These are phyloP conservation scores for Momotus momota DNA, from an alignment of 2,797 vertebrate species.

Conservation along the genomic window DNA sequence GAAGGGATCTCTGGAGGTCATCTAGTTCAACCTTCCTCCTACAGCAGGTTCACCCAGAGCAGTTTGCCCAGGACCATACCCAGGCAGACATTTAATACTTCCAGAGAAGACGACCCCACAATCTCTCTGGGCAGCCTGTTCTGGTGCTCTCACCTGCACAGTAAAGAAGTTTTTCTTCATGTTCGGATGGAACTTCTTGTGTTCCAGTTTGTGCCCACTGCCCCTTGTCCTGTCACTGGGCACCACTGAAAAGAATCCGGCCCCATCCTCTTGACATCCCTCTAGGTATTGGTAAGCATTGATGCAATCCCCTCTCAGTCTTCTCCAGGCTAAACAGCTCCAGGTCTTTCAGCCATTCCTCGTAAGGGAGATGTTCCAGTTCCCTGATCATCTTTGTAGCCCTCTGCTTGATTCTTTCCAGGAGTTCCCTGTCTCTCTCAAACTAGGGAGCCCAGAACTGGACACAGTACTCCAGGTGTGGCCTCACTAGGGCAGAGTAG, in stretches of 20 bases:
- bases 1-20: background rate
- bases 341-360: background rate
- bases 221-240: background rate
- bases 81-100: background rate
- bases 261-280: background rate
- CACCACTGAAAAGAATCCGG: background rate
- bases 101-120: background rate
- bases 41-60: background rate
- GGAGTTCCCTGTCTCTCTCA: background rate
- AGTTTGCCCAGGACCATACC: background rate
- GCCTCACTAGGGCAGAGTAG: background rate
- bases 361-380: background rate
- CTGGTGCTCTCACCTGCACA: background rate
- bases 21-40: background rate
- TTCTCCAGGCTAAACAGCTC: background rate
- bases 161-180: background rate
- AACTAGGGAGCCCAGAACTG: background rate
- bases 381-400: background rate
- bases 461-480: background rate
- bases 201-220: background rate
- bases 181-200: background rate
- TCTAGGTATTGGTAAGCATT: background rate
- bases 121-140: background rate
- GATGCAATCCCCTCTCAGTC: background rate
- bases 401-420: background rate